Percentiles rank a stretch among this genome's conserved stretches.
These are phyloP conservation scores for Anthoptus insignis DNA, from an alignment of 2,888 invertebrate species.

Conservation along the genomic window DNA sequence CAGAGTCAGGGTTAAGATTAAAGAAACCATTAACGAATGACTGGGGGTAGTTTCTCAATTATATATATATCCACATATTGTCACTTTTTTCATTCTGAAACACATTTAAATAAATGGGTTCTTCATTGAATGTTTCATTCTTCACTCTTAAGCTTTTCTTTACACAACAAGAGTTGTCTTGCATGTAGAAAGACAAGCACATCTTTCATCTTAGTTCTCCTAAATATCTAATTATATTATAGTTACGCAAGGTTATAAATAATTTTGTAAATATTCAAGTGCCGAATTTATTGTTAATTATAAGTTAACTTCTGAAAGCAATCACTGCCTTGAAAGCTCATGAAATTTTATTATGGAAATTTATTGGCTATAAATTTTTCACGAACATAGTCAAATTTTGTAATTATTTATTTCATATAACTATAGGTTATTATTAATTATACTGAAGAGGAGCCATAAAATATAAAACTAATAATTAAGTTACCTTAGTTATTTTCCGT, in stretches of 20 bases:
- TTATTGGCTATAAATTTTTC: background rate
- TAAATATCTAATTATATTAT: background rate
- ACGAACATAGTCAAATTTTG: slow-evolving; percentile 20
- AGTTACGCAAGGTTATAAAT: background rate
- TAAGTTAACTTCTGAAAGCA: background rate
- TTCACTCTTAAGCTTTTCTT: slow-evolving; percentile 50
- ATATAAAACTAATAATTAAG: slow-evolving; percentile 72
- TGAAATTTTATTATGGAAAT: slow-evolving; percentile 1
- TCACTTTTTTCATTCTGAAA: slow-evolving; percentile 43
- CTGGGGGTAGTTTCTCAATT: no score
- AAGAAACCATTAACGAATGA: no score
- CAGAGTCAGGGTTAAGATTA: no score
- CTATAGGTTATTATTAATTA: slow-evolving; percentile 6
- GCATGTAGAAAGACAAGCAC: slow-evolving; percentile 54
- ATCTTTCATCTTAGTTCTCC: slow-evolving; percentile 9
- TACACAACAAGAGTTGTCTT: slow-evolving; percentile 55
- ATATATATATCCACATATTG: slow-evolving; percentile 11
- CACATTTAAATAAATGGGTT: slow-evolving; percentile 52
- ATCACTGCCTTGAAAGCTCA: slow-evolving; percentile 58
- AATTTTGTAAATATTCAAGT: slow-evolving; percentile 46
- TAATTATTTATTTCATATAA: slow-evolving; percentile 28
- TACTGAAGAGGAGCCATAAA: slow-evolving; percentile 75
- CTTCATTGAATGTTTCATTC: slow-evolving; percentile 47
- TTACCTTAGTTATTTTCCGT: slow-evolving; percentile 67
- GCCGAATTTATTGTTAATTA: slow-evolving; percentile 40